Evolutionary conservation across 2,113 vertebrate species (phyloP).

Genomic region (Labeo rohita): DNA sequence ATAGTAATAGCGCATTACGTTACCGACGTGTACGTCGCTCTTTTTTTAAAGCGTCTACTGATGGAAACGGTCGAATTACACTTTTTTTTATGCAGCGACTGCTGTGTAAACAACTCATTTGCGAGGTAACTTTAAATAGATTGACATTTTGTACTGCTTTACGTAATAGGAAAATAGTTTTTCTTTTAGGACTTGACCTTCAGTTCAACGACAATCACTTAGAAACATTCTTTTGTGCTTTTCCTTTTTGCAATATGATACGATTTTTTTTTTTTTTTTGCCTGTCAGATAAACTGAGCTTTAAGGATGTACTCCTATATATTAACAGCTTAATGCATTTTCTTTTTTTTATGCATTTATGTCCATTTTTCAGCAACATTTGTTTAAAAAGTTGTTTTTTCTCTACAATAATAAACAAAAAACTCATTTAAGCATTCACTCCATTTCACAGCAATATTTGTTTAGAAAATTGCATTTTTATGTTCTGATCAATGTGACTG

Average conservation of each 20-base stretch:
- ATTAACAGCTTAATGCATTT: too few species aligned
- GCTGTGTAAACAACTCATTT: neutral
- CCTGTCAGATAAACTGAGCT: neutral
- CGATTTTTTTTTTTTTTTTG: too few species aligned
- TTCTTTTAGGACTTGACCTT: neutral
- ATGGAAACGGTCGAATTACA: neutral
- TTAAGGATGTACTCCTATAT: too few species aligned
- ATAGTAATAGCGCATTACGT: slow-evolving; percentile 33
- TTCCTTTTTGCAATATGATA: neutral
- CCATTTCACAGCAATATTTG: too few species aligned
- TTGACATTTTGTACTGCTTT: neutral
- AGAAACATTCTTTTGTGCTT: neutral
- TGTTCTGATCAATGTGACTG: too few species aligned
- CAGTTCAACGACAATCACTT: neutral
- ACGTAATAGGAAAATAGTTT: neutral
- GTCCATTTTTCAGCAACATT: too few species aligned
- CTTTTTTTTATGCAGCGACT: neutral
- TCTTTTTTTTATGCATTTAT: neutral
- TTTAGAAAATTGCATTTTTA: too few species aligned
- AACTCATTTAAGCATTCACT: too few species aligned
- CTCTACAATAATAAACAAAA: too few species aligned
- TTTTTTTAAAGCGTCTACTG: neutral
- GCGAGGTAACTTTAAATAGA: neutral
- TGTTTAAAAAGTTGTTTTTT: too few species aligned
- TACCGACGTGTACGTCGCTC: neutral